Evolutionary conservation across 2,888 invertebrate species (phyloP).

Genomic region (Malthinus flaveolus): DNA sequence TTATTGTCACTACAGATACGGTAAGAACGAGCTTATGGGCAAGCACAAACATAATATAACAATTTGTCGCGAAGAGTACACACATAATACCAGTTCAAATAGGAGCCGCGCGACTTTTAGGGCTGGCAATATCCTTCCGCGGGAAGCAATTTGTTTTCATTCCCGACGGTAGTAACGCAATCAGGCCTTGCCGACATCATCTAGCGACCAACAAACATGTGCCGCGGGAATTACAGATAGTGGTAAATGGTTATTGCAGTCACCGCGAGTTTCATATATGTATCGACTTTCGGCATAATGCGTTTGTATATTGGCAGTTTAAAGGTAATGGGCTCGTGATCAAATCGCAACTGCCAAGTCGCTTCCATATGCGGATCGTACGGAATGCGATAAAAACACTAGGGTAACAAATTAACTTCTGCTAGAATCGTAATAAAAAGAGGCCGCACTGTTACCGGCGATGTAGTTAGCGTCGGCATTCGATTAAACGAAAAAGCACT

Average conservation of each 20-base stretch:
- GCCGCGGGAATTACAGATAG: conserved; percentile 53
- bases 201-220: conserved; percentile 48
- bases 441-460: conserved; percentile 36
- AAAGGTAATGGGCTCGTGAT: conserved; percentile 47
- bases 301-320: conserved; percentile 51
- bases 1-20: conserved; percentile 34
- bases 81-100: conserved; percentile 44
- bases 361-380: conserved; percentile 40
- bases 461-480: conserved; percentile 48
- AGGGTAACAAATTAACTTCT: conserved; percentile 50
- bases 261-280: conserved; percentile 43
- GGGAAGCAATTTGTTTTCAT: conserved; percentile 54
- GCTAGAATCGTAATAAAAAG: conserved; percentile 42
- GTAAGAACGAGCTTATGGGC: conserved; percentile 32
- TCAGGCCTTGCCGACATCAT: conserved; percentile 49
- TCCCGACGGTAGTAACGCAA: conserved; percentile 44
- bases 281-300: conserved; percentile 55
- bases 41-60: conserved; percentile 34
- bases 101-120: conserved; percentile 46
- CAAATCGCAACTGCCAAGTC: conserved; percentile 37
- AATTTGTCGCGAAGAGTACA: conserved; percentile 43
- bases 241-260: conserved; percentile 53
- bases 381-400: conserved; percentile 49
- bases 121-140: conserved; percentile 51
- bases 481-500: conserved; percentile 50